Evolutionary conservation across 64 coral and sea anemone species (phyloP), one percentile per base, ranked within the genome.

Genomic region (Actinia tenebrosa): DNA sequence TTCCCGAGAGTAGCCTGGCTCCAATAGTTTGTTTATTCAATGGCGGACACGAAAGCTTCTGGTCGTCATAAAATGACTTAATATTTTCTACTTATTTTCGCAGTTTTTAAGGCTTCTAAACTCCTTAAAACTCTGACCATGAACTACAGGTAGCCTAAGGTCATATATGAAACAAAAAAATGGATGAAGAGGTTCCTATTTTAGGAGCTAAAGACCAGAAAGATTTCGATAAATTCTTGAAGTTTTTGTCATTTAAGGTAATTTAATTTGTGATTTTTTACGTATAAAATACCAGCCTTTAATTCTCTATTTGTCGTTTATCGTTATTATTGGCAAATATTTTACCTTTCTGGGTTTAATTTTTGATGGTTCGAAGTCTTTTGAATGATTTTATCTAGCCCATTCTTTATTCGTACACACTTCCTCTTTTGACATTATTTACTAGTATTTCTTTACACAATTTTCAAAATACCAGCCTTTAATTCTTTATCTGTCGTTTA

Each of bases 221-320:
- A 86, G 97, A 99, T 87, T 92, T 99, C 10, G 89, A 99, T 45
- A 99, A 93, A 84, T 99, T 95, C 50, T 83, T 95, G 77, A 98
- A 99, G 89, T 99, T 93, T 88, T 83, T 99, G 68, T 90, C 93
- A 0, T 66, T 90, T 45, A 99, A 99, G 97, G 97, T 99, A 95
- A 26, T 54, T 89, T 45, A 26, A 80, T 44, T 55, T 8, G 5
- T 0, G 20, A 45, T 19, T 64, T 45, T 47, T 82, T 20, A 83
- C 30, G 37, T 44, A 0, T 16, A 64, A n/a, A n/a, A 71, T 20
- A 16, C 11, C 17, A 18, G 37, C 20, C 45, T 43, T 44, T 45
- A 18, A 20, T 60, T 45, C 16, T 64, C 19, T 19, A 64, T 2
- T 62, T 42, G 60, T 56, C 2, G 0, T 87, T 26, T 9, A n/a